Evolutionary conservation across 2,797 vertebrate species (phyloP), one percentile per base, ranked within the genome.

Genomic region (Spea hammondii): DNA sequence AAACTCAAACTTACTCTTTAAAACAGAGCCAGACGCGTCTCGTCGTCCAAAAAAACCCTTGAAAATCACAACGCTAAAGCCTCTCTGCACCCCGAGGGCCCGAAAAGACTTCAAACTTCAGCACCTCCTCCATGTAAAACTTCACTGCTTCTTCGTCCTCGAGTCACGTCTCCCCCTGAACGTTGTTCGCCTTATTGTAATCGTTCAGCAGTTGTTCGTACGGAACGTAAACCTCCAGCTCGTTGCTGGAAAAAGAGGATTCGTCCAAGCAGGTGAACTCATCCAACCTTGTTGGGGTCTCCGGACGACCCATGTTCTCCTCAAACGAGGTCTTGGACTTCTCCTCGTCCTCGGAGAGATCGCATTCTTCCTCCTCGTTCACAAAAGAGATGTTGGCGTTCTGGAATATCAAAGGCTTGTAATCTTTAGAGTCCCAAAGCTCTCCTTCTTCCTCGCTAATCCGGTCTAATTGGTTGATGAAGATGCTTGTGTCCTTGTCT

Each of bases 201-300:
- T 97, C 95, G 45, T 98, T 96, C 70, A 95, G 92, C 7, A 99
- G 93, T 80, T 95, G 94, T 81, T 98, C 95, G 0, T 98, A 98
- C 65, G 95, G 97, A 88, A 93, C 91, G 5, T 90, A 90, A 71
- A 92, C 89, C 80, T 97, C 95, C 0, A 93, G 92, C 57, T 92
- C 84, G 0, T 95, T 95, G 83, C 89, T 95, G 8, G 94, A 96
- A 87, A 97, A 97, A 32, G 95, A 92, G 0, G 95, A 96, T 53
- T 90, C 93, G 12, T 96, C 95, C 0, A 94, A 92, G 0, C 91
- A 92, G 45, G 90, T 85, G 68, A 92, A 87, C 82, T 92, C 90
- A 1, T 88, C 85, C 32, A 89, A 48, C 6, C 82, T 84, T 79
- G 87, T 87, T 48, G 91, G 88, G 0, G 59, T 88, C 83, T 91